Base-by-base conservation (phyloP, 2,888 invertebrate species). In the Drosophila anomalata region DNA sequence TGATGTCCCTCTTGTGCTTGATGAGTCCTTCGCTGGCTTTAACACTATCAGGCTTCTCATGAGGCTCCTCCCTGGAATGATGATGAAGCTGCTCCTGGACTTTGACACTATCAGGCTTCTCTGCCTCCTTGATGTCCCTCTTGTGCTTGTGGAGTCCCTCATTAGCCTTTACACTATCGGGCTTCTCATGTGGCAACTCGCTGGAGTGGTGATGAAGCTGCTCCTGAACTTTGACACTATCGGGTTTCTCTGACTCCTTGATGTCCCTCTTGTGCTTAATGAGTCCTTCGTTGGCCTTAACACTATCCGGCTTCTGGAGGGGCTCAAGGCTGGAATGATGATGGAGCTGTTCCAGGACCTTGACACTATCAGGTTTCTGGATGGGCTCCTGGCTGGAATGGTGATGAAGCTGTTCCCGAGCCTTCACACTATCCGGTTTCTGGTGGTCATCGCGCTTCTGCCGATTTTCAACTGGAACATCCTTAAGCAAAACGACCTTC, bases 361-460 rank as follows among this genome's bases (percentile, higher is more conserved):
- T 41, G 3, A 41, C 41, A 17, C 48, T 68, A 12, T 76, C 52
- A 0, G 78, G 65, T 1, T 76, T 71, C 47, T 33, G 47, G 46
- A 46, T 17, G 42, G 9, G 44, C n/a, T 41, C 41, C 41, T 41
- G 9, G 41, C 14, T 41, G 17, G 14, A 41, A 42, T 69, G 47
- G 22, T 72, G 71, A 11, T 70, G 61, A 6, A 59, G 6, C 2
- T 11, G n/a, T 1, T 68, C 69, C 4, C 20, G 51, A 1, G 55
- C 48, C 8, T 51, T 31, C 8, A 51, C 56, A 20, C 2, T 17
- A 2, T 36, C 36, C n/a, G 36, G 36, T 2, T 36, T 36, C n/a
- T 42, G n/a, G n/a, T 7, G 12, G 3, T 76, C 72, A 24, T 81
- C 60, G 9, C 87, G 88, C 57, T 76, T 84, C 36, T 77, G 65